Base-by-base conservation (phyloP, 2,797 vertebrate genomes). In the Echeneis naucrates region DNA sequence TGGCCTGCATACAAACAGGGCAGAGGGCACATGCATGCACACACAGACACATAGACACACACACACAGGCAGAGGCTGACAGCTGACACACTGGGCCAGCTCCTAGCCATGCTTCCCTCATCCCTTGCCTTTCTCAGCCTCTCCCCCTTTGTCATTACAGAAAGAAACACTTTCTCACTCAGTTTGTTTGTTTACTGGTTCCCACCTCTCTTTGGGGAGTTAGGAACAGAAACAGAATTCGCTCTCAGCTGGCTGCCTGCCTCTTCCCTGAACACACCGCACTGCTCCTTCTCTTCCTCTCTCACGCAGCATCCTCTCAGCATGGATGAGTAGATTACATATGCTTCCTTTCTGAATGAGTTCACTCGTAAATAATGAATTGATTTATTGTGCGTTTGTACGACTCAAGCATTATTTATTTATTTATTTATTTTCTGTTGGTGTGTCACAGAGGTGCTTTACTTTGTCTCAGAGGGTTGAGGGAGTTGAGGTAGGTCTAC, bases 141-240 rank as follows among this genome's bases (percentile, higher is more conserved):
- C 84, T 90, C 63, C 83, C 70, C 83, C 70, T 91, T 90, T 91
- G 85, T 92, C 92, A 91, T 92, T 90, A 89, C 89, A 90, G 85
- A 83, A 87, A 79, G 85, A 90, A 90, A 86, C 87, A 77, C 82
- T 88, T 90, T 90, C 87, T 90, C 89, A 86, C 82, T 87, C 44
- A 21, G 81, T 85, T 86, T 89, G 90, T 92, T 91, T 94, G 93
- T 94, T 94, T 94, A 92, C 91, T 93, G 91, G 90, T 93, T 93
- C 91, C 91, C 89, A 93, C 90, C 89, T 91, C 87, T 93, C 92
- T 88, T 91, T 60, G 33, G 91, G 91, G 91, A 93, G 84, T 93
- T 77, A 76, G 88, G 87, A 89, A 91, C 85, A 89, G 90, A 90
- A 92, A 89, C 82, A 89, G 85, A 92, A 93, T 85, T 85, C 68